Percentiles rank a stretch among this genome's conserved stretches.
phyloP scores from a whole-genome alignment of 2,113 vertebrate species.

The Himantopus leucocephalus region DNA sequence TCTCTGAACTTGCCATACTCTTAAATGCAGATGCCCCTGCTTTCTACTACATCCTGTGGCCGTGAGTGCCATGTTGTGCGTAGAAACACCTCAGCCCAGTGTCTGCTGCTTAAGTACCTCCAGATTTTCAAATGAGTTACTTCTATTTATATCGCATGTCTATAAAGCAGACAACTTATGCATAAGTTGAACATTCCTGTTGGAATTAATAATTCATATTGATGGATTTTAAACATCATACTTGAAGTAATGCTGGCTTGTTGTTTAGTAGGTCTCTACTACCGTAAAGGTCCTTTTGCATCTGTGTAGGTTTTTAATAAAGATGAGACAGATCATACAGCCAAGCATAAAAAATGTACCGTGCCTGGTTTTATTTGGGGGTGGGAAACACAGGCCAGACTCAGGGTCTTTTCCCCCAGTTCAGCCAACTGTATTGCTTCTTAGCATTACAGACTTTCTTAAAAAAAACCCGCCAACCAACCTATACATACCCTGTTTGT shows the following conservation, averaged over 20 bases:
- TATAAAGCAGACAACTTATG: not conserved
- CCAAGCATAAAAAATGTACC: not conserved
- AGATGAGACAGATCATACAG: not conserved
- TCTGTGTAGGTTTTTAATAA: not conserved
- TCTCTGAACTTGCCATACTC: not conserved
- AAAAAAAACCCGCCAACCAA: not conserved
- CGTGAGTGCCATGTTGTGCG: not conserved
- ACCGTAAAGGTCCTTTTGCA: not conserved
- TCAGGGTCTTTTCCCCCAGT: not conserved
- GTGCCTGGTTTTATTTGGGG: not conserved
- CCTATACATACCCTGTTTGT: not conserved
- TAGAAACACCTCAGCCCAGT: not conserved
- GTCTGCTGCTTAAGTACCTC: not conserved
- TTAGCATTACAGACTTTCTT: not conserved
- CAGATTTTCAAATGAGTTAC: not conserved
- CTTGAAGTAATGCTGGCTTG: not conserved
- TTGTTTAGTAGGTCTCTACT: not conserved
- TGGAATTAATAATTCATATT: not conserved
- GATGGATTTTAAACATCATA: not conserved
- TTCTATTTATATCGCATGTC: not conserved
- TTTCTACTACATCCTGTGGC: not conserved
- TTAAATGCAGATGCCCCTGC: not conserved
- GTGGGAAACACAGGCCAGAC: not conserved
- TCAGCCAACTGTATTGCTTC: not conserved
- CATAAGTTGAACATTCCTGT: not conserved